Conservation (phyloP, 2,113 vertebrate genomes). For the Salvelinus namaycush region DNA sequence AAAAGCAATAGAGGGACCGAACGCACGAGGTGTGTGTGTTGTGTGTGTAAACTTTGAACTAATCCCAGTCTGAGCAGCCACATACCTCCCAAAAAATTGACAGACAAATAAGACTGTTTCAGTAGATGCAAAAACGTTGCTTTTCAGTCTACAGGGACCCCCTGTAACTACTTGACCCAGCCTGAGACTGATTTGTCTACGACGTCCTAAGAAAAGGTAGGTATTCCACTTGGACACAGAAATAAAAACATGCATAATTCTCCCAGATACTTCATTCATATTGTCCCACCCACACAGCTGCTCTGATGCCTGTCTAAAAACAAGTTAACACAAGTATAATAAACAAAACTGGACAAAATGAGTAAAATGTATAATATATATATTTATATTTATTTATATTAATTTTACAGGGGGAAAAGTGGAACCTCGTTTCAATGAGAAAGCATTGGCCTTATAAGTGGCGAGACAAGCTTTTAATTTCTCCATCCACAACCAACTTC, state of each 20-base stretch:
- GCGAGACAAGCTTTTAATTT: slow-evolving; percentile 35
- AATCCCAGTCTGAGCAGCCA: slow-evolving; percentile 68
- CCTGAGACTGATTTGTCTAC: slow-evolving; percentile 80
- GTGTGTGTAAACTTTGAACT: slow-evolving; percentile 69
- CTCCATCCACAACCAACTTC: slow-evolving; percentile 44
- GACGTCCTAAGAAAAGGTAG: slow-evolving; percentile 68
- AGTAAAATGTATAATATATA: slow-evolving; percentile 76
- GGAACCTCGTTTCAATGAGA: slow-evolving; percentile 70
- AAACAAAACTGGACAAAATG: slow-evolving; percentile 77
- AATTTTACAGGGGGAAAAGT: slow-evolving; percentile 79
- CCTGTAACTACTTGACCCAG: slow-evolving; percentile 69
- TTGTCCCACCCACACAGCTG: slow-evolving; percentile 69
- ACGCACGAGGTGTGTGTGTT: slow-evolving; percentile 56
- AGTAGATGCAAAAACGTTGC: slow-evolving; percentile 65
- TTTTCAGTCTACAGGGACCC: slow-evolving; percentile 63
- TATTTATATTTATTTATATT: slow-evolving; percentile 77
- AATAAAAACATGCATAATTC: slow-evolving; percentile 73
- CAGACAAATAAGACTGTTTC: slow-evolving; percentile 69
- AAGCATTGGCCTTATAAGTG: slow-evolving; percentile 53
- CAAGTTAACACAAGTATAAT: slow-evolving; percentile 71
- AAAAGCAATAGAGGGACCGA: slow-evolving; percentile 70
- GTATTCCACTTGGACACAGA: slow-evolving; percentile 65
- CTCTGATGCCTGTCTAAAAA: slow-evolving; percentile 71
- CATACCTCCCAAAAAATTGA: slow-evolving; percentile 59
- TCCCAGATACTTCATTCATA: slow-evolving; percentile 73